phyloP scores from a whole-genome alignment of 2,797 vertebrate species.

The Enteromius thamalakanensis region DNA sequence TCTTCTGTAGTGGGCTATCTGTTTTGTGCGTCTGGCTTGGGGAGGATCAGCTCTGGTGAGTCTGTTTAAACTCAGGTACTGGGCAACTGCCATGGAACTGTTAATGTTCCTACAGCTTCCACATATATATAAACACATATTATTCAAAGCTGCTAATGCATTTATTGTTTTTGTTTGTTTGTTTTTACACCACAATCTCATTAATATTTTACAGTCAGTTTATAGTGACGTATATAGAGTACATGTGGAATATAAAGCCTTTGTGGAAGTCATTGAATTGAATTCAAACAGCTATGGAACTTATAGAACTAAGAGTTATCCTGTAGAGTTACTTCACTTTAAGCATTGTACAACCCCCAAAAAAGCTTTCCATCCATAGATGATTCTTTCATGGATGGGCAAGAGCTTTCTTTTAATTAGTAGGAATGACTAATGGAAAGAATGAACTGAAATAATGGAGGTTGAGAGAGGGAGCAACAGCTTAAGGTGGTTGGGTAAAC shows the following conservation, averaged over 20 bases:
- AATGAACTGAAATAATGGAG: slow-evolving; percentile 68
- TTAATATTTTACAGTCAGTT: not conserved
- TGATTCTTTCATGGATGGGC: slow-evolving; percentile 60
- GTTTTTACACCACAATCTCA: not conserved
- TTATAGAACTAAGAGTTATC: not conserved
- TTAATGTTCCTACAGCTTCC: slow-evolving; percentile 20
- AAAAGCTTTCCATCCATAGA: slow-evolving; percentile 69
- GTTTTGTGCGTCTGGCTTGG: slow-evolving; percentile 29
- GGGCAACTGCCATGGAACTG: slow-evolving; percentile 6
- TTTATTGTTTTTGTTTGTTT: not conserved
- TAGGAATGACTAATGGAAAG: slow-evolving; percentile 71
- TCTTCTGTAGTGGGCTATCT: slow-evolving; percentile 4
- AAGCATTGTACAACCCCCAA: slow-evolving; percentile 53
- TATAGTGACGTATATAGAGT: not conserved
- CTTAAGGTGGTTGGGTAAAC: slow-evolving; percentile 33
- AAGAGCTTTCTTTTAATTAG: slow-evolving; percentile 64
- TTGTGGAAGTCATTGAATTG: not conserved
- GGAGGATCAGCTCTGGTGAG: slow-evolving; percentile 1
- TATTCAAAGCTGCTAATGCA: slow-evolving; percentile 10
- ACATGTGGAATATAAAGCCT: not conserved
- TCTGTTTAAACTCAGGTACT: slow-evolving; percentile 40
- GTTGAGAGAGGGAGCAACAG: slow-evolving; percentile 54
- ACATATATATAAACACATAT: slow-evolving; percentile 37
- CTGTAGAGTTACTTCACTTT: slow-evolving; percentile 4
- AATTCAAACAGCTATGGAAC: not conserved